phyloP scores from a whole-genome alignment of 2,888 invertebrate genomes.

The Cremastobaeus sp. region DNA sequence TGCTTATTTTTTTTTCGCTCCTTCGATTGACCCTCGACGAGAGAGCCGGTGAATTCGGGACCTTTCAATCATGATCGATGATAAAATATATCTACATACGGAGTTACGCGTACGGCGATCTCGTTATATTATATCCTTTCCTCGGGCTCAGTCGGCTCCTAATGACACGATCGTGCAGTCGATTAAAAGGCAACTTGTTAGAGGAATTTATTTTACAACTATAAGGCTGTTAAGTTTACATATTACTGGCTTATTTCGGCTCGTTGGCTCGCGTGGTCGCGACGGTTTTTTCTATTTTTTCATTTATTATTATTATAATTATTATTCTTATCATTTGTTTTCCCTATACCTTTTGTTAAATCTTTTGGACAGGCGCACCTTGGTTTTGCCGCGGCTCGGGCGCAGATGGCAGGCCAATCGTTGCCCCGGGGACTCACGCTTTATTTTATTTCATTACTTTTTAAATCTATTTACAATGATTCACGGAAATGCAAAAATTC shows the following conservation, averaged over 20 bases:
- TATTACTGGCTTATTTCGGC: slow-evolving; percentile 56
- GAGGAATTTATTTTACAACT: slow-evolving; percentile 76
- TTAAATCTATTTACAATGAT: slow-evolving; percentile 28
- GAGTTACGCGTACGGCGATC: slow-evolving; percentile 42
- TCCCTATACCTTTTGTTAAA: slow-evolving; percentile 25
- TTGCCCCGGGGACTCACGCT: slow-evolving; percentile 42
- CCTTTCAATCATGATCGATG: slow-evolving; percentile 49
- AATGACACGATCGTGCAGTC: slow-evolving; percentile 68
- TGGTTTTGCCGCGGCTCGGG: slow-evolving; percentile 65
- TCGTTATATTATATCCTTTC: slow-evolving; percentile 52
- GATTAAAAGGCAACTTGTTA: slow-evolving; percentile 77
- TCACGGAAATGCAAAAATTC: slow-evolving; percentile 25
- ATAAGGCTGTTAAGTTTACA: slow-evolving; percentile 75
- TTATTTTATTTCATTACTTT: slow-evolving; percentile 15
- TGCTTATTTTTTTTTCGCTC: slow-evolving; percentile 43
- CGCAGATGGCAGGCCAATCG: slow-evolving; percentile 32
- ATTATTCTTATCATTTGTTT: slow-evolving; percentile 40
- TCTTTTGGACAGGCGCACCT: slow-evolving; percentile 58
- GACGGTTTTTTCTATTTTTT: slow-evolving; percentile 11
- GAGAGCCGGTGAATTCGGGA: slow-evolving; percentile 57
- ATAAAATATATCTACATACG: slow-evolving; percentile 58
- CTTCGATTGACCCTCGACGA: slow-evolving; percentile 37
- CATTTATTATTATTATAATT: too few species aligned
- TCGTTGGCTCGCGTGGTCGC: slow-evolving; percentile 39
- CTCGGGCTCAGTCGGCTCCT: slow-evolving; percentile 62